Evolutionary conservation across 35 echinoderm and acorn worm species (phyloP).

Genomic region (Patiria miniata): DNA sequence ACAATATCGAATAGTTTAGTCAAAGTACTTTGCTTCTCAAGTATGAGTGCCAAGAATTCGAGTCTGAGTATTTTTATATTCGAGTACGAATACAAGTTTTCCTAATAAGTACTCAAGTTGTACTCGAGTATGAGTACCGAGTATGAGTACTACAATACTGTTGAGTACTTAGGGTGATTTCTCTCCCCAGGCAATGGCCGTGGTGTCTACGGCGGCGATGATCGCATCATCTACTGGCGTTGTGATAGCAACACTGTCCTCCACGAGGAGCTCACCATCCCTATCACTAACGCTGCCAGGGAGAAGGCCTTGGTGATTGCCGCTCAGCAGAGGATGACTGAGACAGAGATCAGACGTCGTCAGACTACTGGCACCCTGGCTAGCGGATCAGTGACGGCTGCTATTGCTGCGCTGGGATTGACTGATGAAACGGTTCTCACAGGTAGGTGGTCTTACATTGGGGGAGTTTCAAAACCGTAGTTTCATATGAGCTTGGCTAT

Average conservation of each 20-base stretch:
- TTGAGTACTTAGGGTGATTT: background rate
- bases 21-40: too few species aligned
- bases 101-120: too few species aligned
- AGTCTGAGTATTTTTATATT: too few species aligned
- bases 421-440: slow-evolving; percentile 50
- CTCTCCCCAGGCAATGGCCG: slow-evolving; percentile 63
- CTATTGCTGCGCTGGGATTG: slow-evolving; percentile 80
- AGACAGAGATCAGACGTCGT: slow-evolving; percentile 65
- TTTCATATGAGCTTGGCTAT: too few species aligned
- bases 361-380: slow-evolving; percentile 78
- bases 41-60: too few species aligned
- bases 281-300: slow-evolving; percentile 78
- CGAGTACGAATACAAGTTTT: too few species aligned
- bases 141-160: too few species aligned
- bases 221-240: slow-evolving; percentile 94
- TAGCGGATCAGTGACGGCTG: slow-evolving; percentile 84
- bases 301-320: slow-evolving; percentile 90
- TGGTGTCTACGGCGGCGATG: slow-evolving; percentile 83
- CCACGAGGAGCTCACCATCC: slow-evolving; percentile 78
- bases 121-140: too few species aligned
- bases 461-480: too few species aligned
- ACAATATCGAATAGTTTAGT: too few species aligned
- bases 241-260: slow-evolving; percentile 88
- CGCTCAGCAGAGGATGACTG: slow-evolving; percentile 90
- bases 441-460: too few species aligned